Conservation (phyloP, 2,113 vertebrate species). For the Glareola pratincola region DNA sequence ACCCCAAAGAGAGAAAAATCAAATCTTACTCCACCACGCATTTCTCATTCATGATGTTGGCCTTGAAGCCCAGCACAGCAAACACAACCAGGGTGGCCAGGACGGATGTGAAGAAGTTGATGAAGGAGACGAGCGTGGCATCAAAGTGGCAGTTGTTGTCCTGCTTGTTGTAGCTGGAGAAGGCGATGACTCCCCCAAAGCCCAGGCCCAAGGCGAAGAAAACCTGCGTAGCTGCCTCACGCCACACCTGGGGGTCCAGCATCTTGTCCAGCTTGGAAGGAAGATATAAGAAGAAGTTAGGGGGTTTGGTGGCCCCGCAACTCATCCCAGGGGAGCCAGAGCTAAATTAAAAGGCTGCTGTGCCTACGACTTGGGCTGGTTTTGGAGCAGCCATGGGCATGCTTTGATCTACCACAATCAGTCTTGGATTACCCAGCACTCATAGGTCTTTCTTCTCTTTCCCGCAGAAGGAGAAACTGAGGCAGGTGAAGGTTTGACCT, state of each 20-base stretch:
- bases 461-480: neutral
- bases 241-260: constrained; percentile 97
- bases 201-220: constrained; percentile 96
- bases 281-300: neutral
- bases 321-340: neutral
- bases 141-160: constrained; percentile 99
- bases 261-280: constrained; percentile 91
- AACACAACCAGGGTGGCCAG: constrained; percentile 97
- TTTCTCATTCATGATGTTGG: constrained; percentile 98
- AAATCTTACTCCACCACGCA: constrained; percentile 92
- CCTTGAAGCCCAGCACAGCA: constrained; percentile 97
- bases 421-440: neutral
- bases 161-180: constrained; percentile 99
- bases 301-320: neutral
- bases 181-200: constrained; percentile 97
- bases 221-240: constrained; percentile 96
- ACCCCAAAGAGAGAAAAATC: neutral
- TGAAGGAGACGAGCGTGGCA: constrained; percentile 90
- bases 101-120: constrained; percentile 96
- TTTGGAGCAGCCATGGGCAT: neutral
- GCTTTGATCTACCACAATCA: neutral
- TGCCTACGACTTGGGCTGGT: neutral
- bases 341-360: neutral
- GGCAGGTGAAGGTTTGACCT: neutral
- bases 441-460: neutral